These are phyloP conservation scores for Anastatus disparis DNA, from an alignment of 1,140 invertebrate species.

Conservation along the genomic window DNA sequence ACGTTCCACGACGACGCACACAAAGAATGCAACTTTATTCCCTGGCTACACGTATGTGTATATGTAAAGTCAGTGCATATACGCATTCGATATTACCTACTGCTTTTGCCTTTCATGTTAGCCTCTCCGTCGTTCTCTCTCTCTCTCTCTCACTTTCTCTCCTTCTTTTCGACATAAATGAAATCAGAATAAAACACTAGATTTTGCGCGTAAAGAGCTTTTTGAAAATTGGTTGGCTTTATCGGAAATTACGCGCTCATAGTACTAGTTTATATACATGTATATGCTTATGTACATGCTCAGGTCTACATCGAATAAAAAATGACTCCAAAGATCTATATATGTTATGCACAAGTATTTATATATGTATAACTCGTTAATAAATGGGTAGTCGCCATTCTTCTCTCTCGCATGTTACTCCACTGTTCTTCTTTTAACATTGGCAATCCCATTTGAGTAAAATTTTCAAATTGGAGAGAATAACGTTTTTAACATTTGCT, in stretches of 20 bases:
- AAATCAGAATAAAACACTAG: constrained; percentile 38
- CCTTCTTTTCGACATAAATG: constrained; percentile 13
- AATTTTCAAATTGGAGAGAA: constrained; percentile 20
- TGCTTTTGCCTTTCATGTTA: too few relatives aligned
- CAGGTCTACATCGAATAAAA: background rate
- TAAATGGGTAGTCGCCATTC: constrained; percentile 17
- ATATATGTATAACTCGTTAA: too few relatives aligned
- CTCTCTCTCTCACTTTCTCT: constrained; percentile 9
- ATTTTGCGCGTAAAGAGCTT: constrained; percentile 22
- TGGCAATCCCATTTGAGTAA: background rate
- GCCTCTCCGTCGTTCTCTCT: too few relatives aligned
- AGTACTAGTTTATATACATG: constrained; percentile 1
- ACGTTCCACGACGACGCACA: background rate
- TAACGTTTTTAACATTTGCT: too few relatives aligned
- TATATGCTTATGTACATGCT: too few relatives aligned
- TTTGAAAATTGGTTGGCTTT: constrained; percentile 36
- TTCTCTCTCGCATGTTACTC: background rate
- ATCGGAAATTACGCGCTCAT: constrained; percentile 22
- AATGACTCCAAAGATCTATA: constrained; percentile 1
- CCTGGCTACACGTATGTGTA: background rate
- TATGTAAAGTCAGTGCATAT: background rate
- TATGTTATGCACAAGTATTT: too few relatives aligned
- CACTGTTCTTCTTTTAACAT: background rate
- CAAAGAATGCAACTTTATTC: background rate
- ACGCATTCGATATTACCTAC: constrained; percentile 14